phyloP scores from a whole-genome alignment of 1,140 invertebrate genomes.

The Drosophila funebris region DNA sequence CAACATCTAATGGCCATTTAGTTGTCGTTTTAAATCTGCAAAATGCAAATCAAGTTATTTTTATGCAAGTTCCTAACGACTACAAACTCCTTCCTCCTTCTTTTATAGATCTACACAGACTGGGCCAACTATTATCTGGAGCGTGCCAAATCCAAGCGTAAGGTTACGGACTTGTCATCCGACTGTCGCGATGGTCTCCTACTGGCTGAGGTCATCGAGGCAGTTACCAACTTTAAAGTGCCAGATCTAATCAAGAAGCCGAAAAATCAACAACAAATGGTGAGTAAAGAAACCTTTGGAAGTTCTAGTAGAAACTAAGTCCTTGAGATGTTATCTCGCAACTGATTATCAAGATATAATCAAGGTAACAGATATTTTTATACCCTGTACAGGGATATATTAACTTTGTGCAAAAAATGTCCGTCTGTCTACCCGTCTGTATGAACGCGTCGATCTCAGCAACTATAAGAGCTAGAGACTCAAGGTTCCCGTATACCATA shows the following conservation, averaged over 20 bases:
- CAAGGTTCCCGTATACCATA: too few relatives aligned
- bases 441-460: too few relatives aligned
- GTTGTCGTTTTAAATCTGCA: conserved; percentile 19
- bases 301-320: too few relatives aligned
- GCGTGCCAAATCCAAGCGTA: conserved; percentile 92
- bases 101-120: conserved; percentile 96
- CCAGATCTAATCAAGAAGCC: conserved; percentile 94
- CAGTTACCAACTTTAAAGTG: conserved; percentile 96
- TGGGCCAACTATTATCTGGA: conserved; percentile 99
- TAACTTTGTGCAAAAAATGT: too few relatives aligned
- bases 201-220: conserved; percentile 96
- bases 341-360: too few relatives aligned
- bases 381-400: too few relatives aligned
- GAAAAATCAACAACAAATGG: conserved; percentile 95
- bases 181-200: conserved; percentile 96
- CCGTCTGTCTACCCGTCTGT: too few relatives aligned
- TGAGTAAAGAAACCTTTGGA: conserved; percentile 86
- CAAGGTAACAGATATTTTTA: too few relatives aligned
- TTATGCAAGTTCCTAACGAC: conserved; percentile 11
- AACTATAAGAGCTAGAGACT: too few relatives aligned
- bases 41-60: conserved; percentile 23
- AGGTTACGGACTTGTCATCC: conserved; percentile 92
- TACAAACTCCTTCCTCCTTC: conserved; percentile 6
- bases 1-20: conserved; percentile 55
- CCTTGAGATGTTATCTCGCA: too few relatives aligned